These are phyloP conservation scores for Ornithoptera alexandrae DNA, from an alignment of 2,888 invertebrate species.

Conservation along the genomic window DNA sequence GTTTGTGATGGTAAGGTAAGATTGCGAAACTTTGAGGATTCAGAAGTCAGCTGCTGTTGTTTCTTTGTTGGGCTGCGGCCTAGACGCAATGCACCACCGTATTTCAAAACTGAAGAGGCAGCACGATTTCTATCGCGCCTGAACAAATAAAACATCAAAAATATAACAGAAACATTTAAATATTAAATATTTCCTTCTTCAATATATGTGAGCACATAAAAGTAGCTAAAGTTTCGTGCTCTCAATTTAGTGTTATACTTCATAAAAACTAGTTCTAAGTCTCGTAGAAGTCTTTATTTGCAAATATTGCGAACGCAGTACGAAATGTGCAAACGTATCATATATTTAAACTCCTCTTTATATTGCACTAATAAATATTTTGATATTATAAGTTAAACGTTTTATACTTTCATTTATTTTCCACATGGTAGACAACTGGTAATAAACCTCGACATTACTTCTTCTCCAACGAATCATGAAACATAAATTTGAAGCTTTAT, in stretches of 20 bases:
- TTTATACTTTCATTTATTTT: constrained; percentile 25
- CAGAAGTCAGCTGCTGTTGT: not conserved
- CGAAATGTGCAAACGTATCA: constrained; percentile 2
- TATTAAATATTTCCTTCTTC: not conserved
- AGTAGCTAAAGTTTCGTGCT: constrained; percentile 2
- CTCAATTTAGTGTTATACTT: not conserved
- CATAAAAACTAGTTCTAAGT: not conserved
- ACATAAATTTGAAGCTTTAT: constrained; percentile 30
- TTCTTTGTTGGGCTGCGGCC: not conserved
- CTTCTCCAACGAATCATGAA: constrained; percentile 27
- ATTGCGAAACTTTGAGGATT: no score
- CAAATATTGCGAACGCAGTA: not conserved
- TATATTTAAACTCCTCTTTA: not conserved
- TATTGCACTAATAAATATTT: constrained; percentile 14
- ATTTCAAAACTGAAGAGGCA: not conserved
- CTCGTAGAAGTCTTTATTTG: not conserved
- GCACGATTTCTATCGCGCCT: not conserved
- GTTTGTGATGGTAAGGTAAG: no score
- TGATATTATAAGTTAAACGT: constrained; percentile 16
- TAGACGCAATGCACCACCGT: no score
- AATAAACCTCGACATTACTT: constrained; percentile 25
- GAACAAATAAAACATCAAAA: not conserved
- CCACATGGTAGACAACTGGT: constrained; percentile 24
- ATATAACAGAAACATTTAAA: not conserved
- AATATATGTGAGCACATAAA: not conserved